Base-by-base conservation (phyloP, 2,113 vertebrate genomes). In the Corythornis madagascariensis region DNA sequence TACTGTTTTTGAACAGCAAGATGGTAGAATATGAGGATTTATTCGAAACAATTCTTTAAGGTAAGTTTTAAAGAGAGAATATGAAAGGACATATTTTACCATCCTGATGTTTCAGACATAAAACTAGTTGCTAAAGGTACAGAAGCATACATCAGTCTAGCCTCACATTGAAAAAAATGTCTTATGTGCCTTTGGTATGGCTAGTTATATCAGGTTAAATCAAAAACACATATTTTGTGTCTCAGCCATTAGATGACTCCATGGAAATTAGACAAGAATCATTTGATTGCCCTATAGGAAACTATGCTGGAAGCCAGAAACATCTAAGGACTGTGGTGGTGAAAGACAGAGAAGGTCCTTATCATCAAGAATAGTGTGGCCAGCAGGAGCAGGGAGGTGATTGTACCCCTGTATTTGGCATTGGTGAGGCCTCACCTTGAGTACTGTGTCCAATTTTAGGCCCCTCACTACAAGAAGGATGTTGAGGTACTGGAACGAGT, bases 51-150 rank as follows among this genome's bases (percentile, higher is more conserved):
- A 9, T 28, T 91, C 6, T 80, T 73, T 35, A 50, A 50, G 6
- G 17, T 76, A 83, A 52, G 2, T 38, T 73, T 73, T 77, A 35
- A 57, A 65, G 25, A 69, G 6, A 35, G 9, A 11, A 6, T 65
- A 3, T 24, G 11, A 61, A 76, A 47, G 4, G 13, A 61, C 3
- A 20, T 0, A 0, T 38, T 70, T 83, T 80, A 28, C 7, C 4
- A 77, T 12, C 9, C 15, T 59, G 28, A 73, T 3, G 1, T 33
- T 86, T 93, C 31, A 55, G 18, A 35, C 57, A 21, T 13, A 53
- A 80, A 91, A 52, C 10, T 66, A 13, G 4, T n/a, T 81, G 22
- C 10, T 40, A 13, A 67, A 81, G 21, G 9, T 57, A 35, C 11
- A 43, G 3, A 15, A 47, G 33, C 11, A n/a, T 19, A 50, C 82